A percentile compares a stretch with the other conserved stretches of the same genome.
These are phyloP conservation scores for human (Homo sapiens) DNA, from an alignment of 2,113 vertebrate species.

Conservation along the genomic window GRCh38 chr16:80523001-80523500, in stretches of 20 bases:
- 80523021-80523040: too few relatives aligned
- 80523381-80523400: not conserved
- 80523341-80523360: not conserved
- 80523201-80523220: not conserved
- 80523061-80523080: too few relatives aligned
- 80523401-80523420: not conserved
- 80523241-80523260: not conserved
- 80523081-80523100: fast-evolving
- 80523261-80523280: not conserved
- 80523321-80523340: not conserved
- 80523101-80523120: not conserved
- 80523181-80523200: not conserved
- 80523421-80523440: not conserved
- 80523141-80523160: not conserved
- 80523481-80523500: not conserved
- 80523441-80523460: not conserved
- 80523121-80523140: not conserved
- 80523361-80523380: not conserved
- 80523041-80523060: too few relatives aligned
- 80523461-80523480: not conserved
- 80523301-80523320: not conserved
- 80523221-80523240: not conserved
- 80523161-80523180: not conserved
- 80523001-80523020: too few relatives aligned
- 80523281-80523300: not conserved